These are phyloP conservation scores for Pectinophora gossypiella DNA, from an alignment of 1,140 invertebrate species.

Conservation along the genomic window DNA sequence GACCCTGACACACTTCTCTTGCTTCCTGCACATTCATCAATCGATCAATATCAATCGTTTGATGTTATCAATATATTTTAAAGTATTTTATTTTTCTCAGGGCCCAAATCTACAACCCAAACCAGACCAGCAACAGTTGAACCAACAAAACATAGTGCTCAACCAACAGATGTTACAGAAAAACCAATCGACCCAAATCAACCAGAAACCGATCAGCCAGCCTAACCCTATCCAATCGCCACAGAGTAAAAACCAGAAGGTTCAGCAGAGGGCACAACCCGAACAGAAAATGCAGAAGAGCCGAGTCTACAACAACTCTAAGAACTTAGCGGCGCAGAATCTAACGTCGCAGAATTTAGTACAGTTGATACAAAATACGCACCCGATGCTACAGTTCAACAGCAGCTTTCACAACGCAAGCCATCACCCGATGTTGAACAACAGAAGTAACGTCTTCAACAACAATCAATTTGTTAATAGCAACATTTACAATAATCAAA, in stretches of 20 bases:
- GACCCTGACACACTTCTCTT: constrained; percentile 3
- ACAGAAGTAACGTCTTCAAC: constrained; percentile 31
- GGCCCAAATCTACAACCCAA: constrained; percentile 19
- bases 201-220: constrained; percentile 8
- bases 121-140: constrained; percentile 9
- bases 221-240: constrained; percentile 16
- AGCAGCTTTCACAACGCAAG: constrained; percentile 63
- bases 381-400: constrained; percentile 72
- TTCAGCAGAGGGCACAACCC: neutral
- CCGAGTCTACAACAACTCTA: constrained; percentile 48
- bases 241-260: neutral
- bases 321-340: constrained; percentile 56
- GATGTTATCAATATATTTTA: neutral
- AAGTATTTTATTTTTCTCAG: constrained; percentile 16
- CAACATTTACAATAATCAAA: constrained; percentile 20
- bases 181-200: constrained; percentile 15
- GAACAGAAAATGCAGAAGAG: constrained; percentile 38
- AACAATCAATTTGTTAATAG: constrained; percentile 40
- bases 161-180: constrained; percentile 27
- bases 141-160: constrained; percentile 21
- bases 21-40: neutral
- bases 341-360: constrained; percentile 63
- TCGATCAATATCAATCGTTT: neutral
- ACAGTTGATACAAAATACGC: constrained; percentile 77
- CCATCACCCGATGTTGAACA: constrained; percentile 61